Conservation (phyloP, 2,113 vertebrate species). For the Amphiprion ocellaris region DNA sequence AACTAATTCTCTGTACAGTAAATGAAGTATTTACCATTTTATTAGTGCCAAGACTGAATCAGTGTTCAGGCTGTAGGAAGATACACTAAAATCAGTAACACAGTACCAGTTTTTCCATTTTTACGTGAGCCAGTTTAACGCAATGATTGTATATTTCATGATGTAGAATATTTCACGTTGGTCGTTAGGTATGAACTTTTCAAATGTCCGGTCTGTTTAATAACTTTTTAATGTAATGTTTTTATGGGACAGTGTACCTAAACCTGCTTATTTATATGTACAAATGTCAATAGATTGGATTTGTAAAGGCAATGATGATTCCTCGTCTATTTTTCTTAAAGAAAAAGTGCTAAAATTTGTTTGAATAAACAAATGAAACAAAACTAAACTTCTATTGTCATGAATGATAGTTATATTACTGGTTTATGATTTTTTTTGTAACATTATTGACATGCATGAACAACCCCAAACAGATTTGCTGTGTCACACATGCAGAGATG, state of each 20-base stretch:
- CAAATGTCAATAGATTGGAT: slow-evolving; percentile 73
- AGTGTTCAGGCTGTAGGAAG: slow-evolving; percentile 40
- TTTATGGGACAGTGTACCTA: slow-evolving; percentile 48
- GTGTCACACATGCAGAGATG: too few relatives aligned
- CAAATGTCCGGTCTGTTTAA: slow-evolving; percentile 37
- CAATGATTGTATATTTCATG: slow-evolving; percentile 13
- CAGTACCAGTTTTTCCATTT: slow-evolving; percentile 8
- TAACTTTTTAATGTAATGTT: slow-evolving; percentile 57
- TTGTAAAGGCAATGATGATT: slow-evolving; percentile 66
- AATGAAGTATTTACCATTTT: slow-evolving; percentile 8
- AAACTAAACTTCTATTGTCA: slow-evolving; percentile 17
- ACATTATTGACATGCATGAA: too few relatives aligned
- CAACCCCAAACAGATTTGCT: too few relatives aligned
- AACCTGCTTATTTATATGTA: slow-evolving; percentile 79
- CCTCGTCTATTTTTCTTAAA: slow-evolving; percentile 78
- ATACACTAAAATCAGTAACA: not conserved
- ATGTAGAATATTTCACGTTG: slow-evolving; percentile 38
- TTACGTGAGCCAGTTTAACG: slow-evolving; percentile 13
- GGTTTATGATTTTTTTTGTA: not conserved
- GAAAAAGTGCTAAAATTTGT: slow-evolving; percentile 63
- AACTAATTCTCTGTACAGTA: slow-evolving; percentile 42
- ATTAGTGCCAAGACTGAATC: slow-evolving; percentile 57
- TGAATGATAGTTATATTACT: not conserved
- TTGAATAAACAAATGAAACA: slow-evolving; percentile 73
- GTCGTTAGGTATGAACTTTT: slow-evolving; percentile 47